Conservation (phyloP, 35 echinoderm and acorn worm genomes). For the Lytechinus variegatus region DNA sequence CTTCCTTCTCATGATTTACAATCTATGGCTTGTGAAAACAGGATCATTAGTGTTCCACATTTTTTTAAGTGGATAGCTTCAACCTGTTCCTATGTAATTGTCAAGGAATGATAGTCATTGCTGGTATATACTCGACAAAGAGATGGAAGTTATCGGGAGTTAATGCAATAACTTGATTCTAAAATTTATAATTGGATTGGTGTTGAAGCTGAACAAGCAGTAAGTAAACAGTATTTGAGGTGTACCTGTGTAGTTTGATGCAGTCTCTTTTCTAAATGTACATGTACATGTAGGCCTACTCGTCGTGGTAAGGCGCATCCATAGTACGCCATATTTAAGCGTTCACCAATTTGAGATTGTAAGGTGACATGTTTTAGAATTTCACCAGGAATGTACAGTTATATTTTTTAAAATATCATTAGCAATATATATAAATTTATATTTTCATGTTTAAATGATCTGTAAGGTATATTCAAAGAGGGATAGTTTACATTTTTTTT, state of each 20-base stretch:
- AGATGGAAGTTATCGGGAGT: not conserved
- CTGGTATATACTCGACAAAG: not conserved
- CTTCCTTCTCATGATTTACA: not conserved
- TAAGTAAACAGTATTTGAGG: not conserved
- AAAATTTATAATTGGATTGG: not conserved
- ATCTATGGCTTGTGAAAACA: not conserved
- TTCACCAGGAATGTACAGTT: no score
- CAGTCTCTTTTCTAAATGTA: no score
- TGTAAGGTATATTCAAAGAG: no score
- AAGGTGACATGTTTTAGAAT: no score
- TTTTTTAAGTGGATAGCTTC: not conserved
- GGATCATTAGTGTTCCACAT: not conserved
- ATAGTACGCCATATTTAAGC: no score
- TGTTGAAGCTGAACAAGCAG: not conserved
- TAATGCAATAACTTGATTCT: not conserved
- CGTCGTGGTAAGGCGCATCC: no score
- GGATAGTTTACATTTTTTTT: no score
- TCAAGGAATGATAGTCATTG: not conserved
- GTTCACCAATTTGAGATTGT: no score
- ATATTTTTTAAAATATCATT: no score
- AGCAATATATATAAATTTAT: no score
- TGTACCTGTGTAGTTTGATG: not conserved
- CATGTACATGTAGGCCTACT: no score
- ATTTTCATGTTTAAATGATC: no score
- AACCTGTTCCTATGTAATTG: not conserved